Percentiles rank a stretch among this genome's conserved stretches.
Evolutionary conservation across 1,140 invertebrate genomes (phyloP).

Genomic region (Drosophila tropicalis): DNA sequence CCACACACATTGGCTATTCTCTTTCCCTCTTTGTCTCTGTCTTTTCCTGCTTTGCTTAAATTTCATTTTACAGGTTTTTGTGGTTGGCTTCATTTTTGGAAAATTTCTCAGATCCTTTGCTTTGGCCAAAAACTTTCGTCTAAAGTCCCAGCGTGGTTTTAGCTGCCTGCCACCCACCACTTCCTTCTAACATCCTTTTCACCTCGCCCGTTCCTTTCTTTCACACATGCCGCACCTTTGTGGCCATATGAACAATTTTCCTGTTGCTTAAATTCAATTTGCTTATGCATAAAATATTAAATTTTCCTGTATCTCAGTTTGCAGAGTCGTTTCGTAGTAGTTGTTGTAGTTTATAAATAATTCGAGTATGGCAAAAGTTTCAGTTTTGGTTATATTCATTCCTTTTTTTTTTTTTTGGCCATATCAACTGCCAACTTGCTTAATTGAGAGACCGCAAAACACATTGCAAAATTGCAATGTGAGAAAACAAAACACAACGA

Average conservation of each 20-base stretch:
- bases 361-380: slow-evolving; percentile 38
- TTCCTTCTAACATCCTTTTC: background rate
- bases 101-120: slow-evolving; percentile 14
- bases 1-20: background rate
- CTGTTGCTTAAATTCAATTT: slow-evolving; percentile 77
- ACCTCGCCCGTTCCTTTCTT: slow-evolving; percentile 2
- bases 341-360: slow-evolving; percentile 52
- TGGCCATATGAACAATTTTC: slow-evolving; percentile 64
- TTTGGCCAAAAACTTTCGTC: slow-evolving; percentile 38
- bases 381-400: slow-evolving; percentile 25
- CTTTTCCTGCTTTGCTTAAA: slow-evolving; percentile 35
- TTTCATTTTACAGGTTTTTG: slow-evolving; percentile 52
- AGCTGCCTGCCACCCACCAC: slow-evolving; percentile 9
- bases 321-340: background rate
- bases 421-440: slow-evolving; percentile 58
- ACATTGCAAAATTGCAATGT: slow-evolving; percentile 34
- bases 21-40: background rate
- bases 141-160: slow-evolving; percentile 37
- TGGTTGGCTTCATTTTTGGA: slow-evolving; percentile 35
- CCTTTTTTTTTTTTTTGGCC: background rate
- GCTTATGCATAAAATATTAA: slow-evolving; percentile 68
- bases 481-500: slow-evolving; percentile 46
- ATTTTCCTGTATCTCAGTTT: slow-evolving; percentile 39
- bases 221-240: slow-evolving; percentile 55
- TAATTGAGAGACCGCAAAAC: slow-evolving; percentile 68